Percentiles rank a stretch among this genome's conserved stretches.
phyloP scores from a whole-genome alignment of 2,113 vertebrate species.

The Noturus placidus region DNA sequence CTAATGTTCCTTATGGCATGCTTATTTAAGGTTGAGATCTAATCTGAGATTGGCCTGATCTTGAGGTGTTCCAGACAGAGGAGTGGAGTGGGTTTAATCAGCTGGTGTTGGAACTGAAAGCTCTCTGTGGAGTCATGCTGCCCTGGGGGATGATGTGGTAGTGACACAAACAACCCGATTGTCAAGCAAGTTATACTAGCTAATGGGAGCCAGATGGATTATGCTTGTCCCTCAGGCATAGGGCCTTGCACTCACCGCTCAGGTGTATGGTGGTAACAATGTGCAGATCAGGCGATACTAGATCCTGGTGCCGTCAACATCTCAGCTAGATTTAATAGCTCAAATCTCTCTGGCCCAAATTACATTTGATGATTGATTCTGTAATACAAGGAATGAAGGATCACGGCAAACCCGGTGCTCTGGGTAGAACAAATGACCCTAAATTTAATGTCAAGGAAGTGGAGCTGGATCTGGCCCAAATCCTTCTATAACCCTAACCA shows the following conservation, averaged over 20 bases:
- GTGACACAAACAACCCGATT: conserved; percentile 46
- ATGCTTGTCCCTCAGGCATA: conserved; percentile 34
- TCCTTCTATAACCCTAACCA: neutral
- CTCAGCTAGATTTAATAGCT: neutral
- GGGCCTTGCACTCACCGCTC: conserved; percentile 29
- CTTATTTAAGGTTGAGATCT: conserved; percentile 46
- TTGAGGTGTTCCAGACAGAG: conserved; percentile 37
- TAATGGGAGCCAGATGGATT: conserved; percentile 60
- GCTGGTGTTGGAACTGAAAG: conserved; percentile 49
- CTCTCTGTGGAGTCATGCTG: conserved; percentile 46
- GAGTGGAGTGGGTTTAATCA: conserved; percentile 58
- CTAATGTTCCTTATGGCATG: conserved; percentile 28
- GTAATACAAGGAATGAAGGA: neutral
- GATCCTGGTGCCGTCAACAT: conserved; percentile 17
- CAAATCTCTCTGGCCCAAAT: conserved; percentile 7
- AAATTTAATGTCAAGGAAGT: neutral
- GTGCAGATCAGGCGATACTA: conserved; percentile 12
- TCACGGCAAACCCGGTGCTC: neutral
- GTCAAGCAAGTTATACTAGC: conserved; percentile 51
- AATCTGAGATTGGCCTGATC: conserved; percentile 32
- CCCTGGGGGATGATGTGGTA: conserved; percentile 49
- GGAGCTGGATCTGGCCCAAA: neutral
- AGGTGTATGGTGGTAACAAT: conserved; percentile 26
- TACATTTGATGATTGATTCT: neutral
- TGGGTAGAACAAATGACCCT: neutral